Evolutionary conservation across 2,888 invertebrate genomes (phyloP).

Genomic region (Drosophila greeni): DNA sequence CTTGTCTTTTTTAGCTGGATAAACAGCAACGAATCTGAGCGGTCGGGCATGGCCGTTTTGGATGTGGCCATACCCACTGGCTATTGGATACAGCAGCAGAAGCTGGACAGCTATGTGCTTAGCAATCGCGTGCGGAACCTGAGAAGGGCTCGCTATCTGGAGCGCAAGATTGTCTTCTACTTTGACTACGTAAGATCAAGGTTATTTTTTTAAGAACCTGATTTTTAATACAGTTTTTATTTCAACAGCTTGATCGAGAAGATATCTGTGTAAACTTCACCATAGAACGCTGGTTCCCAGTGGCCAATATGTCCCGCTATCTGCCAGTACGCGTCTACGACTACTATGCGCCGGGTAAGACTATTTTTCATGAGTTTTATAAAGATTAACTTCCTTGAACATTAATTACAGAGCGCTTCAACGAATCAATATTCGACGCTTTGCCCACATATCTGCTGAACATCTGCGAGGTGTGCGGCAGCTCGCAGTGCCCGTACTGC

Average conservation of each 20-base stretch:
- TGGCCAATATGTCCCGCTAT: slow-evolving; percentile 97
- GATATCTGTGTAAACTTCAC: slow-evolving; percentile 95
- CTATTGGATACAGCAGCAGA: slow-evolving; percentile 94
- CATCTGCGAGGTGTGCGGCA: slow-evolving; percentile 96
- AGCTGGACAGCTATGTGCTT: slow-evolving; percentile 89
- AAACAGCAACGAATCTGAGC: slow-evolving; percentile 86
- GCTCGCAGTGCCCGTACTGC: slow-evolving; percentile 95
- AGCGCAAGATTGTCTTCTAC: slow-evolving; percentile 92
- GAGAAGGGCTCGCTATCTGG: slow-evolving; percentile 89
- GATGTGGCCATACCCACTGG: slow-evolving; percentile 94
- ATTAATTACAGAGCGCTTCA: slow-evolving; percentile 88
- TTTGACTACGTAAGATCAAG: slow-evolving; percentile 90
- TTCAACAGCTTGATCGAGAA: slow-evolving; percentile 86
- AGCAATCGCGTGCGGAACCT: slow-evolving; percentile 89
- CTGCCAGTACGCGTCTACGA: slow-evolving; percentile 94
- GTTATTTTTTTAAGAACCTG: too few species aligned
- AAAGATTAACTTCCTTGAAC: too few species aligned
- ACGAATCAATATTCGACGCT: slow-evolving; percentile 94
- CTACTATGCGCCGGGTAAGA: slow-evolving; percentile 95
- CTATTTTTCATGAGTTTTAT: not conserved
- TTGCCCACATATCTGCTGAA: slow-evolving; percentile 91
- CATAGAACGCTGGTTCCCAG: slow-evolving; percentile 96
- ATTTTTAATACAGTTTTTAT: not conserved
- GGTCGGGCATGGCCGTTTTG: slow-evolving; percentile 92
- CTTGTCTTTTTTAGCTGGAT: slow-evolving; percentile 83